These are phyloP conservation scores for Condylostylus longicornis DNA, from an alignment of 1,140 invertebrate species.

Conservation along the genomic window DNA sequence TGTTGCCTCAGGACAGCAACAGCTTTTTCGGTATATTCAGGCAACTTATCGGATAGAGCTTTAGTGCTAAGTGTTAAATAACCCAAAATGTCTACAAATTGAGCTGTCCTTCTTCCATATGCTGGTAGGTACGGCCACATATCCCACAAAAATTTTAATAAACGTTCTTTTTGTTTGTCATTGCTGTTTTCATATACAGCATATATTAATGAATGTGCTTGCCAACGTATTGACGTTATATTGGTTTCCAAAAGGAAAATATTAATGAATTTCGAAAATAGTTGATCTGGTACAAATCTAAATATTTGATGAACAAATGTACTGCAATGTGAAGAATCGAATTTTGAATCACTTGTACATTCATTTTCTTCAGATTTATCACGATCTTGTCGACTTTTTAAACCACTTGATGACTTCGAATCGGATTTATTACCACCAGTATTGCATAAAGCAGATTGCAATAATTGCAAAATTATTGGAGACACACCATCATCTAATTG, in stretches of 20 bases:
- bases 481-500: slow-evolving; percentile 86
- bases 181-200: slow-evolving; percentile 76
- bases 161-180: slow-evolving; percentile 53
- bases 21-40: slow-evolving; percentile 69
- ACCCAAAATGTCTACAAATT: slow-evolving; percentile 91
- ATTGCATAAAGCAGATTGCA: slow-evolving; percentile 73
- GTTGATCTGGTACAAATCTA: slow-evolving; percentile 46
- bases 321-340: slow-evolving; percentile 54
- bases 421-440: no score
- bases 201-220: slow-evolving; percentile 78
- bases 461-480: slow-evolving; percentile 73
- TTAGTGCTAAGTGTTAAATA: slow-evolving; percentile 76
- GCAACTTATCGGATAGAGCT: slow-evolving; percentile 36
- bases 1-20: slow-evolving; percentile 71
- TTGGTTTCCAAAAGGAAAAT: slow-evolving; percentile 90
- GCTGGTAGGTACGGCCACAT: slow-evolving; percentile 81
- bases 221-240: slow-evolving; percentile 83
- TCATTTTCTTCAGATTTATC: slow-evolving; percentile 55
- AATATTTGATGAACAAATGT: slow-evolving; percentile 57
- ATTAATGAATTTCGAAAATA: slow-evolving; percentile 68
- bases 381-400: slow-evolving; percentile 39
- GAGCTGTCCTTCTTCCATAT: slow-evolving; percentile 84
- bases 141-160: slow-evolving; percentile 76
- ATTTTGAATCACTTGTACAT: slow-evolving; percentile 39
- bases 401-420: slow-evolving; percentile 9